A percentile compares a stretch with the other conserved stretches of the same genome.
These are phyloP conservation scores for Myiozetetes cayanensis DNA, from an alignment of 2,113 vertebrate genomes.

Conservation along the genomic window DNA sequence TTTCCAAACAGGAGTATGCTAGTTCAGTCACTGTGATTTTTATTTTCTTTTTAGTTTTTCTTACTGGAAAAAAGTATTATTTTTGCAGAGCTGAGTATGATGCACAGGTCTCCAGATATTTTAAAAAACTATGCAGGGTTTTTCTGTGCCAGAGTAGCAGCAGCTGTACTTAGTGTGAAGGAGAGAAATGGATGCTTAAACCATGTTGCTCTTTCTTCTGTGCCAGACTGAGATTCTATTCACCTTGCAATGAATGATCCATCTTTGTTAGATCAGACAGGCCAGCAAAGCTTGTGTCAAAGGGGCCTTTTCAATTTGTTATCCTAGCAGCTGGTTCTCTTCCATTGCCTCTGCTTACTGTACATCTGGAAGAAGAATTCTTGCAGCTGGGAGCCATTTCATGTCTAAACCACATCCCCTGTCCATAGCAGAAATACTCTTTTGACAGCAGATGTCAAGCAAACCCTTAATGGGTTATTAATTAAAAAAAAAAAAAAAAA, in stretches of 20 bases:
- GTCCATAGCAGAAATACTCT: slow-evolving; percentile 67
- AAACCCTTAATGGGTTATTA: slow-evolving; percentile 48
- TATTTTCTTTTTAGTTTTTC: neutral
- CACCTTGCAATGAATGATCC: slow-evolving; percentile 62
- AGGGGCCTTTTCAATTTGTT: slow-evolving; percentile 70
- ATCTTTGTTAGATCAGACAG: slow-evolving; percentile 68
- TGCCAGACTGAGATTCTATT: slow-evolving; percentile 33
- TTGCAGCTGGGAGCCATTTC: slow-evolving; percentile 81
- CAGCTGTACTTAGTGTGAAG: neutral
- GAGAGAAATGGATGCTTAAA: neutral
- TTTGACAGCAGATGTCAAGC: slow-evolving; percentile 55
- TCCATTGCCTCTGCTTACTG: slow-evolving; percentile 67
- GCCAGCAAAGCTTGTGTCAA: slow-evolving; percentile 47
- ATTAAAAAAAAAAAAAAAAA: neutral
- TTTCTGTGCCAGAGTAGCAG: neutral
- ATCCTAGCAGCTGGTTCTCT: slow-evolving; percentile 73
- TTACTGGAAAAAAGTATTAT: neutral
- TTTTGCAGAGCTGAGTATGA: neutral
- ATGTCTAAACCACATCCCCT: slow-evolving; percentile 65
- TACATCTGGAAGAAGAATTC: slow-evolving; percentile 71
- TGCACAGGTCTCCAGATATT: neutral
- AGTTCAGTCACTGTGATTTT: neutral
- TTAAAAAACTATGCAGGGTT: neutral
- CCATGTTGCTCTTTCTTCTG: neutral
- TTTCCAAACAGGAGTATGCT: neutral